Conservation (phyloP, 2,797 vertebrate genomes). For the Poecilia velifera region DNA sequence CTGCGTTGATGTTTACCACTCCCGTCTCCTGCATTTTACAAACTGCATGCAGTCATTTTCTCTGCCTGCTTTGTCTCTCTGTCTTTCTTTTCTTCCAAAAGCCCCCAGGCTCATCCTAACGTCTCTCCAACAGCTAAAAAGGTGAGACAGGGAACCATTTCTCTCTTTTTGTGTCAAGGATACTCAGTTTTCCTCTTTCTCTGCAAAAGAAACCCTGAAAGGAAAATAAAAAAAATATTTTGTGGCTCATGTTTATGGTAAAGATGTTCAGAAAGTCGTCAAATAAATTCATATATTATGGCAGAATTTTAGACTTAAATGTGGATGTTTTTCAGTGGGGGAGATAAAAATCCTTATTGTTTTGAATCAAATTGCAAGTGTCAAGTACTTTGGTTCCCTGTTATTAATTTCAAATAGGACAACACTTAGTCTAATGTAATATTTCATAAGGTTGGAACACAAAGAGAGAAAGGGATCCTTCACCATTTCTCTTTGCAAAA, state of each 20-base stretch:
- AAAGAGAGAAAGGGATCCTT: not conserved
- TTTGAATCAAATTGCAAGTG: not conserved
- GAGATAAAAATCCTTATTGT: no score
- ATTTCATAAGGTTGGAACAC: not conserved
- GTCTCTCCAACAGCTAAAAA: conserved; percentile 78
- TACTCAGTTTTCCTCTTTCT: conserved; percentile 13
- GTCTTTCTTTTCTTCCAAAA: conserved; percentile 74
- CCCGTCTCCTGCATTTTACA: conserved; percentile 29
- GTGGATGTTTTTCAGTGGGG: not conserved
- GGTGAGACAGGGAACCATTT: conserved; percentile 77
- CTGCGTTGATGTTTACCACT: conserved; percentile 30
- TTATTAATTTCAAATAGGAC: not conserved
- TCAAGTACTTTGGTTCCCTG: not conserved
- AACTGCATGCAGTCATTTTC: conserved; percentile 68
- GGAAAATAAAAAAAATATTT: not conserved
- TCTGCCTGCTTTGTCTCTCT: conserved; percentile 64
- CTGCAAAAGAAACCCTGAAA: not conserved
- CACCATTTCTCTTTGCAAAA: not conserved
- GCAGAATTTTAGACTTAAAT: not conserved
- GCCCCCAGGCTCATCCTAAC: conserved; percentile 79
- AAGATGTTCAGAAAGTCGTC: not conserved
- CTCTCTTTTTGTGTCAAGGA: conserved; percentile 28
- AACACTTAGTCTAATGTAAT: not conserved
- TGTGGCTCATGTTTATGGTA: not conserved
- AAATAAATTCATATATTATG: not conserved